Percentiles rank a stretch among this genome's conserved stretches.
These are phyloP conservation scores for Tethya wilhelma DNA, from an alignment of 37 sponge, comb jelly and placozoan genomes.

Conservation along the genomic window DNA sequence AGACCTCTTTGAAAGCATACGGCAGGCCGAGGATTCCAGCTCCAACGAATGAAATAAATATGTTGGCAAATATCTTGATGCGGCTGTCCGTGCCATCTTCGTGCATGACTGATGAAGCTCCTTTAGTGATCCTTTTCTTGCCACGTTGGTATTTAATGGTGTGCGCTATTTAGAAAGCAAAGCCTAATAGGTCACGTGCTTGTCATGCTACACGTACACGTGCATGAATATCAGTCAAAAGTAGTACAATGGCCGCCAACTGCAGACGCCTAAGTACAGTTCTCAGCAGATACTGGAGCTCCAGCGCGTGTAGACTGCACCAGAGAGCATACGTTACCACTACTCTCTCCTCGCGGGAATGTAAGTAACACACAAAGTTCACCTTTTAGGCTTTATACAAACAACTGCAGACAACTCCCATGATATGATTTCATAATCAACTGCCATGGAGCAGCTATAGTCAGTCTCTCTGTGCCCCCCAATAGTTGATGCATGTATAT, in stretches of 20 bases:
- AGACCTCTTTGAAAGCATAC: constrained; percentile 95
- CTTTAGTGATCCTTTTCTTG: background rate
- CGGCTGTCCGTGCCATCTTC: constrained; percentile 58
- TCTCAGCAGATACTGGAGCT: constrained; percentile 8
- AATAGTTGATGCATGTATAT: too few relatives aligned
- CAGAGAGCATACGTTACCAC: background rate
- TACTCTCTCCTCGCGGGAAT: background rate
- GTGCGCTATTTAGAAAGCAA: constrained; percentile 9
- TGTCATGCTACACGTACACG: background rate
- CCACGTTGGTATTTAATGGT: background rate
- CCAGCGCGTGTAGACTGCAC: constrained; percentile 1
- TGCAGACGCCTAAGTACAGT: constrained; percentile 16
- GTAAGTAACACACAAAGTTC: background rate
- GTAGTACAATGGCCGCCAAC: background rate
- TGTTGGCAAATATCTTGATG: constrained; percentile 91
- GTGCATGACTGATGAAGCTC: constrained; percentile 9
- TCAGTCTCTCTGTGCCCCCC: too few relatives aligned
- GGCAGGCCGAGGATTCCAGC: constrained; percentile 96
- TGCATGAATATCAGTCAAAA: background rate
- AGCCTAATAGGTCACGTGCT: background rate
- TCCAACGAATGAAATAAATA: constrained; percentile 96
- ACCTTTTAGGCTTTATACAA: background rate
- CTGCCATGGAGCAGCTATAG: background rate
- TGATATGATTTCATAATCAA: background rate
- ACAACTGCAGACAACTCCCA: background rate